Evolutionary conservation across 2,797 vertebrate species (phyloP), one percentile per base, ranked within the genome.

Genomic region (Pogonophryne albipinna): DNA sequence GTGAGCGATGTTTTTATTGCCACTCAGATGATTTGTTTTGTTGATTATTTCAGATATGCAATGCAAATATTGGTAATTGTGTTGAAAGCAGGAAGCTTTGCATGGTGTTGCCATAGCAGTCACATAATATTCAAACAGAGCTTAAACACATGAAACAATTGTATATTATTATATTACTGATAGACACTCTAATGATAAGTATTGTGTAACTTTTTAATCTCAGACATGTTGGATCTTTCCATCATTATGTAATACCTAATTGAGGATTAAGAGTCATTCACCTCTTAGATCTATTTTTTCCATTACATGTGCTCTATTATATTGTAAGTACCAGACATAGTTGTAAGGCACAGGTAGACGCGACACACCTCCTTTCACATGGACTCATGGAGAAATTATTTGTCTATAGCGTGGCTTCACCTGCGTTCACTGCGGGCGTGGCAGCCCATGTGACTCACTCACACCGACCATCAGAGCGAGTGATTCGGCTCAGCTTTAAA

Each of bases 351-450:
- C 65, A 74, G 9, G 42, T 31, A 78, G 80, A 80, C 79, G 53
- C 69, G 69, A 82, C 87, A 71, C 72, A 38, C 58, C 52, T 69
- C 62, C 70, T 79, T 75, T 80, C 63, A 82, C 58, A 58, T 27
- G 31, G 55, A 46, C 9, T 38, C 1, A 44, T 41, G 19, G 14
- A 73, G 19, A 82, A 69, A 56, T 55, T 44, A 55, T 71, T 79
- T 58, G 58, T 80, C 65, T 82, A 5, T 27, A 66, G 42, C 55
- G 2, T 11, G 49, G 64, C 79, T 85, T 89, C 71, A 88, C 83
- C 77, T 93, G 87, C 77, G 76, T 72, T 87, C 67, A 55, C 66
- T 7, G 67, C 85, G 86, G 94, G 91, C 68, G 93, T 87, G 93
- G 90, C 80, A 0, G 76, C 70, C 60, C 83, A 87, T 79, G 81